Conservation (phyloP, 2,797 vertebrate species). For the Chelon labrosus region DNA sequence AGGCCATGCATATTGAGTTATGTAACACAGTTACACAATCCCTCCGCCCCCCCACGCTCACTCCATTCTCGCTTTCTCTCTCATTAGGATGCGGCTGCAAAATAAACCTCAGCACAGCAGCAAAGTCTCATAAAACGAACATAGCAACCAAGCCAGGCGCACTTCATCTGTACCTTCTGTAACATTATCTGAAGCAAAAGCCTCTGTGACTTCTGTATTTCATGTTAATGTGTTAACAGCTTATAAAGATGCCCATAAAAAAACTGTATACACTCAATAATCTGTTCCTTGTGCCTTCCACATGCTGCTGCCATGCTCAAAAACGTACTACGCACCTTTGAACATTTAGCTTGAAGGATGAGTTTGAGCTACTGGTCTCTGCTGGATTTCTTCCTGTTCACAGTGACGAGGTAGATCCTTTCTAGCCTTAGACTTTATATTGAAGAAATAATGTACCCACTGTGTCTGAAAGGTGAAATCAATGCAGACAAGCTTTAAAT, state of each 20-base stretch:
- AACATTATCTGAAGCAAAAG: constrained; percentile 32
- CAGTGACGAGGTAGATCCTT: too few species aligned
- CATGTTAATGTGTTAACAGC: constrained; percentile 32
- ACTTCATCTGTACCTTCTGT: constrained; percentile 44
- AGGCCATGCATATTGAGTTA: constrained; percentile 75
- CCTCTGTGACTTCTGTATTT: constrained; percentile 21
- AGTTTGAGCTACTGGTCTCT: too few species aligned
- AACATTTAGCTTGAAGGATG: neutral
- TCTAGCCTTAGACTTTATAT: too few species aligned
- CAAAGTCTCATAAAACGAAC: constrained; percentile 66
- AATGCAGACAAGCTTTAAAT: too few species aligned
- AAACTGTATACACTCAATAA: neutral
- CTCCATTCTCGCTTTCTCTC: constrained; percentile 47
- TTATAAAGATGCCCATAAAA: constrained; percentile 11
- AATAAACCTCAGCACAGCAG: constrained; percentile 64
- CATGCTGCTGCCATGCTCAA: neutral
- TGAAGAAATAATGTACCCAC: too few species aligned
- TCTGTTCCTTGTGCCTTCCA: neutral
- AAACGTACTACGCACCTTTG: neutral
- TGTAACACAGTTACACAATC: constrained; percentile 81
- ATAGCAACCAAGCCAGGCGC: constrained; percentile 43
- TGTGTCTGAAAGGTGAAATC: too few species aligned
- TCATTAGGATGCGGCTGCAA: constrained; percentile 79
- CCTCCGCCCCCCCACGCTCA: constrained; percentile 30
- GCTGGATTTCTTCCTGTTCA: too few species aligned